phyloP scores from a whole-genome alignment of 2,888 invertebrate species.

The Mycogona germanica region DNA sequence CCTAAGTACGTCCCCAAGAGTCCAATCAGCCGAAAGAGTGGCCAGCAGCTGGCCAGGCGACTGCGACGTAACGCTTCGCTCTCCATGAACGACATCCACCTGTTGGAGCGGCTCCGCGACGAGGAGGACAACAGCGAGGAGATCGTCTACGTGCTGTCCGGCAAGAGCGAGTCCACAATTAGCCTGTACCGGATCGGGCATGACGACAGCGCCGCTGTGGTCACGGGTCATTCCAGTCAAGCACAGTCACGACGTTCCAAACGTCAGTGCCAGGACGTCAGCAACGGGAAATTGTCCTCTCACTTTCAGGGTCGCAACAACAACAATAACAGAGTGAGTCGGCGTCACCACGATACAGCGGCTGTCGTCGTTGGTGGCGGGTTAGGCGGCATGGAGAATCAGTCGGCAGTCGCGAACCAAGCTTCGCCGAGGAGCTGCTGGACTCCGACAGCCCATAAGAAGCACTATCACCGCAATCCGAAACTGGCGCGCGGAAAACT shows the following conservation, averaged over 20 bases:
- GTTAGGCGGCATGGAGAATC: not conserved
- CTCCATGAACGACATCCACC: slow-evolving; percentile 17
- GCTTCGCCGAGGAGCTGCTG: not conserved
- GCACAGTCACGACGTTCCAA: not conserved
- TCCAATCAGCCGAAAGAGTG: too few species aligned
- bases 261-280: not conserved
- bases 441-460: not conserved
- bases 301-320: not conserved
- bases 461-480: slow-evolving; percentile 1
- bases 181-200: slow-evolving; percentile 10
- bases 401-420: not conserved
- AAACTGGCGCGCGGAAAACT: not conserved
- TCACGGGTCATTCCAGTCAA: not conserved
- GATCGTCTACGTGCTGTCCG: slow-evolving; percentile 12
- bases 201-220: not conserved
- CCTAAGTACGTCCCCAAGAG: not conserved
- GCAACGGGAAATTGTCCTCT: too few species aligned
- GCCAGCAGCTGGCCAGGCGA: too few species aligned
- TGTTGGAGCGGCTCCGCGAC: not conserved
- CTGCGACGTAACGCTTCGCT: slow-evolving; percentile 5
- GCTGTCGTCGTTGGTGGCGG: not conserved
- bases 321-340: not conserved
- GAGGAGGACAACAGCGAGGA: slow-evolving; percentile 7
- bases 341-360: not conserved
- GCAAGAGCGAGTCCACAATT: slow-evolving; percentile 14